These are phyloP conservation scores for Apostichopus parvimensis DNA, from an alignment of 35 echinoderm and acorn worm species.

Conservation along the genomic window DNA sequence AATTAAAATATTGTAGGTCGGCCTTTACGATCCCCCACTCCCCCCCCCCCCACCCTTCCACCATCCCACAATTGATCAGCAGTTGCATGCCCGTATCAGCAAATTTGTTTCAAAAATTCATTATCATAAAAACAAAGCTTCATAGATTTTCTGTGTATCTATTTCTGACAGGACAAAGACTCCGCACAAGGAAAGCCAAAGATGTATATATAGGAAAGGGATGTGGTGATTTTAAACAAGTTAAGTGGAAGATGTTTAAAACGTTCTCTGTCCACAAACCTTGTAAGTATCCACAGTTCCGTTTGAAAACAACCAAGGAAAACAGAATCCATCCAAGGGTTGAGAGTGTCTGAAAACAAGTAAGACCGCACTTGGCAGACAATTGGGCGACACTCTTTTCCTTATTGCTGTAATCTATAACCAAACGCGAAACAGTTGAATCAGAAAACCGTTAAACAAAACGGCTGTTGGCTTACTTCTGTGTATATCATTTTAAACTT, in stretches of 20 bases:
- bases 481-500: background rate
- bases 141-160: no score
- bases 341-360: conserved; percentile 38
- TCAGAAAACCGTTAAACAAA: conserved; percentile 15
- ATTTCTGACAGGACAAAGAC: no score
- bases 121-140: no score
- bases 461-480: background rate
- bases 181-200: background rate
- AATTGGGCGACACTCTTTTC: conserved; percentile 45
- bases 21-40: no score
- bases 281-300: conserved; percentile 22
- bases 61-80: no score
- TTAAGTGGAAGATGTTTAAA: background rate
- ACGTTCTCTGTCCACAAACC: conserved; percentile 35
- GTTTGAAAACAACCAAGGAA: conserved; percentile 44
- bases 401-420: conserved; percentile 37
- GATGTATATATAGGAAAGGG: conserved; percentile 13
- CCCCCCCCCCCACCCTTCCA: no score
- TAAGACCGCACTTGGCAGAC: conserved; percentile 36
- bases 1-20: no score
- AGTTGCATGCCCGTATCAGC: no score
- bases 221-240: conserved; percentile 32
- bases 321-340: conserved; percentile 6
- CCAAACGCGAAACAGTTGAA: conserved; percentile 17
- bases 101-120: no score